Conservation (phyloP, 2,888 invertebrate species). For the Cremastobaeus sp. region DNA sequence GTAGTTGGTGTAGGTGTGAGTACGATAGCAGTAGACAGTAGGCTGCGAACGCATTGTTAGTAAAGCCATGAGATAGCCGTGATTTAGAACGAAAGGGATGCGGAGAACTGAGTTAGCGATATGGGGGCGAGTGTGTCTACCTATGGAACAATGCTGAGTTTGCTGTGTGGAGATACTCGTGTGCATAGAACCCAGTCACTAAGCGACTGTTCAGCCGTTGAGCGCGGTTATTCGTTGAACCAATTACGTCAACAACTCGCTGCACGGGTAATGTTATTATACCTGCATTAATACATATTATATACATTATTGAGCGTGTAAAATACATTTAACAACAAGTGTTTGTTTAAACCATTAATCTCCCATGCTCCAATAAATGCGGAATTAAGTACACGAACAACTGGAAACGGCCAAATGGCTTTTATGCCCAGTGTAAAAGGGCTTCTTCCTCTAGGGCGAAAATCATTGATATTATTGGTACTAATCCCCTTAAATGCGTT, state of each 20-base stretch:
- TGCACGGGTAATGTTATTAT: slow-evolving; percentile 16
- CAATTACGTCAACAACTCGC: slow-evolving; percentile 42
- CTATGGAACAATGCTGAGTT: slow-evolving; percentile 56
- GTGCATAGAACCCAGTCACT: slow-evolving; percentile 25
- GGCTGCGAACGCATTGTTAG: slow-evolving; percentile 71
- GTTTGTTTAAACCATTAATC: slow-evolving; percentile 26
- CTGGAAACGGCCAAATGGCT: too few relatives aligned
- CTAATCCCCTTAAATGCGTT: too few relatives aligned
- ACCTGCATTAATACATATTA: slow-evolving; percentile 17
- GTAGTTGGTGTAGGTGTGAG: slow-evolving; percentile 37
- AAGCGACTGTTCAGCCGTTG: slow-evolving; percentile 48
- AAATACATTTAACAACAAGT: slow-evolving; percentile 33
- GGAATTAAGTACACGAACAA: too few relatives aligned
- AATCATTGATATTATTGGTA: too few relatives aligned
- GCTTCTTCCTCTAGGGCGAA: too few relatives aligned
- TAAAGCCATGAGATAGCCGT: slow-evolving; percentile 72
- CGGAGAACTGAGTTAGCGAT: slow-evolving; percentile 57
- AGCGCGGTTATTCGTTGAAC: slow-evolving; percentile 34
- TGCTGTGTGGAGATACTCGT: slow-evolving; percentile 19
- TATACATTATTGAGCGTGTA: slow-evolving; percentile 18
- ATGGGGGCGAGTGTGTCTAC: slow-evolving; percentile 30
- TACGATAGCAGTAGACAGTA: slow-evolving; percentile 42
- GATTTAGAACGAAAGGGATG: slow-evolving; percentile 70
- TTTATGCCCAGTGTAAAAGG: too few relatives aligned
- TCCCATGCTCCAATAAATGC: not conserved